phyloP scores from a whole-genome alignment of 37 sponge, comb jelly and placozoan genomes.

The Chondrilla cf. caribensis region DNA sequence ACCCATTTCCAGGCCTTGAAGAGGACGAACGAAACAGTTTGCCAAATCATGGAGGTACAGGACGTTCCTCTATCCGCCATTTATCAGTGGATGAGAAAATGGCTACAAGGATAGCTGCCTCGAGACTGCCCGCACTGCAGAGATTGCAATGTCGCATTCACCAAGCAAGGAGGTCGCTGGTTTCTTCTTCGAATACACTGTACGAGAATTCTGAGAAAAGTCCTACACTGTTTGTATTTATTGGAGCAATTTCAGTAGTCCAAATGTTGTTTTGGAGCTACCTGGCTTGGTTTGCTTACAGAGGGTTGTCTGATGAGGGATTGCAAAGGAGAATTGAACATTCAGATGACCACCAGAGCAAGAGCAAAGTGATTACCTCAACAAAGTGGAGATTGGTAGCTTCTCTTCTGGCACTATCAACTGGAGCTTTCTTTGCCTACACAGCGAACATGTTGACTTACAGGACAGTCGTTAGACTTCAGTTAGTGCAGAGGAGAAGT shows the following conservation, averaged over 20 bases:
- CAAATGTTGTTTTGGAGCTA: slow-evolving; percentile 64
- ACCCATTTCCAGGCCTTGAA: slow-evolving; percentile 69
- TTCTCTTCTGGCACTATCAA: slow-evolving; percentile 36
- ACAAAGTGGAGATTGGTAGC: slow-evolving; percentile 38
- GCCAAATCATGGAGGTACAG: no score
- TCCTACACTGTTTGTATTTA: slow-evolving; percentile 37
- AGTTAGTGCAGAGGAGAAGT: slow-evolving; percentile 11
- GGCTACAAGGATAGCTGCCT: background rate
- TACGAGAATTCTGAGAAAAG: background rate
- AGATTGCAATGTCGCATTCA: background rate
- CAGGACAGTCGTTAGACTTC: slow-evolving; percentile 44
- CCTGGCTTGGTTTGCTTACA: slow-evolving; percentile 52
- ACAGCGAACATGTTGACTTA: slow-evolving; percentile 56
- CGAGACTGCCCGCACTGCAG: no score
- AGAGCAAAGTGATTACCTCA: slow-evolving; percentile 2
- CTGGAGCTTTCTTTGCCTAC: slow-evolving; percentile 49
- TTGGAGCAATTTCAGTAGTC: slow-evolving; percentile 35
- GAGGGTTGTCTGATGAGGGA: slow-evolving; percentile 11
- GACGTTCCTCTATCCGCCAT: no score
- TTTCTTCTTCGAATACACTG: background rate
- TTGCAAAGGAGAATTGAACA: background rate
- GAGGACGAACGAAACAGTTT: background rate
- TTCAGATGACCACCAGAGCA: background rate
- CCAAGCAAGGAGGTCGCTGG: background rate
- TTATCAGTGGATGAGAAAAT: background rate